Percentiles rank a stretch among this genome's conserved stretches.
Conservation (phyloP, 2,797 vertebrate genomes). For the Oreortyx pictus region DNA sequence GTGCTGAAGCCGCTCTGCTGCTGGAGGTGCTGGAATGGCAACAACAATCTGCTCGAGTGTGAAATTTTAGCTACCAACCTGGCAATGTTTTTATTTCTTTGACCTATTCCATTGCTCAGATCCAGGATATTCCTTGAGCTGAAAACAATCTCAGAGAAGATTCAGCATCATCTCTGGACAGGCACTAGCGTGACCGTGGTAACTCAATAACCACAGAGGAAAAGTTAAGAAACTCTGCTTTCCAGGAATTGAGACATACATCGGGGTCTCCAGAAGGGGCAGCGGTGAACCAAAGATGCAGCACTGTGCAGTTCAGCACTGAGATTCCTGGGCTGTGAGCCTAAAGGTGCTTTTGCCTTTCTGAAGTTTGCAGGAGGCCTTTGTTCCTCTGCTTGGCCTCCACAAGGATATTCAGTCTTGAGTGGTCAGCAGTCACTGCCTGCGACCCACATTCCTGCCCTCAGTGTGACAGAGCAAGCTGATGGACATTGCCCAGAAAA, state of each 20-base stretch:
- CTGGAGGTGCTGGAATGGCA: constrained; percentile 52
- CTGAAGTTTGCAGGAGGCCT: neutral
- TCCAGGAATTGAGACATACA: rapidly evolving
- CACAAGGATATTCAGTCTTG: rapidly evolving
- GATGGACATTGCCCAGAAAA: neutral
- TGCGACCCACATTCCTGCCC: neutral
- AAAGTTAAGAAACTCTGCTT: neutral
- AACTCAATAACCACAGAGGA: neutral
- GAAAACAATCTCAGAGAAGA: neutral
- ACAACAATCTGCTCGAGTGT: constrained; percentile 28
- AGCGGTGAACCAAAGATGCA: neutral
- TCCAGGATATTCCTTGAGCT: constrained; percentile 30
- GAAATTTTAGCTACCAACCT: constrained; percentile 37
- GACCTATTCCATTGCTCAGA: constrained; percentile 41
- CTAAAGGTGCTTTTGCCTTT: neutral
- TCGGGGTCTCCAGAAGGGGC: neutral
- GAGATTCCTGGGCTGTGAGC: neutral
- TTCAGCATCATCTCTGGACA: neutral
- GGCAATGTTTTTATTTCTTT: neutral
- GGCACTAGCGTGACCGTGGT: neutral
- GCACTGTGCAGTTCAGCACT: neutral
- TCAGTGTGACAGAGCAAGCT: neutral
- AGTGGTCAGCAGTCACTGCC: neutral
- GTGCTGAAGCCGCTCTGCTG: neutral
- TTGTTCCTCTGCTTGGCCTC: neutral